phyloP scores from a whole-genome alignment of 1,140 invertebrate genomes.

The Danaus plexippus region DNA sequence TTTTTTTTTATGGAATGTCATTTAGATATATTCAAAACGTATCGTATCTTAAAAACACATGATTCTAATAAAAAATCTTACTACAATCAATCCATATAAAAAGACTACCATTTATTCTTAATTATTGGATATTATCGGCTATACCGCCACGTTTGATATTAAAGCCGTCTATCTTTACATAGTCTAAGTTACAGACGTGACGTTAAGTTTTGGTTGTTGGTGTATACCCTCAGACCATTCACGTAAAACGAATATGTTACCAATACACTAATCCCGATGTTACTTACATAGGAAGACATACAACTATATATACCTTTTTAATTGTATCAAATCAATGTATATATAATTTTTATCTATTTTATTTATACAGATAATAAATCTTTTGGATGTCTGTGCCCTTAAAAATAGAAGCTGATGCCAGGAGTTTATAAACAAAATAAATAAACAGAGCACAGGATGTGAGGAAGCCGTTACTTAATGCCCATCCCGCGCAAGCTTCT shows the following conservation, averaged over 20 bases:
- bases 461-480: neutral
- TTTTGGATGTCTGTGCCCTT: too few relatives aligned
- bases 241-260: constrained; percentile 44
- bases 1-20: constrained; percentile 15
- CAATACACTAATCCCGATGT: constrained; percentile 47
- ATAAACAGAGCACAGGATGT: neutral
- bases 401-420: too few relatives aligned
- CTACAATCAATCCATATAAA: constrained; percentile 55
- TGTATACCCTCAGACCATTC: constrained; percentile 47
- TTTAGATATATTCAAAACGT: constrained; percentile 15
- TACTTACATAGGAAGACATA: constrained; percentile 70
- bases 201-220: constrained; percentile 45
- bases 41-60: constrained; percentile 5
- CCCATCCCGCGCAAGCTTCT: neutral
- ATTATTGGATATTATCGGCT: constrained; percentile 44
- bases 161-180: constrained; percentile 50
- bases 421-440: too few relatives aligned
- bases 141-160: constrained; percentile 39
- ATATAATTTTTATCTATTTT: too few relatives aligned
- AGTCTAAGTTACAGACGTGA: constrained; percentile 54
- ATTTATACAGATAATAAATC: too few relatives aligned
- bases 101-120: constrained; percentile 46
- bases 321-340: neutral
- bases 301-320: constrained; percentile 27
- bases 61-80: constrained; percentile 16